These are phyloP conservation scores for Autographa gamma DNA, from an alignment of 2,888 invertebrate genomes.

Conservation along the genomic window DNA sequence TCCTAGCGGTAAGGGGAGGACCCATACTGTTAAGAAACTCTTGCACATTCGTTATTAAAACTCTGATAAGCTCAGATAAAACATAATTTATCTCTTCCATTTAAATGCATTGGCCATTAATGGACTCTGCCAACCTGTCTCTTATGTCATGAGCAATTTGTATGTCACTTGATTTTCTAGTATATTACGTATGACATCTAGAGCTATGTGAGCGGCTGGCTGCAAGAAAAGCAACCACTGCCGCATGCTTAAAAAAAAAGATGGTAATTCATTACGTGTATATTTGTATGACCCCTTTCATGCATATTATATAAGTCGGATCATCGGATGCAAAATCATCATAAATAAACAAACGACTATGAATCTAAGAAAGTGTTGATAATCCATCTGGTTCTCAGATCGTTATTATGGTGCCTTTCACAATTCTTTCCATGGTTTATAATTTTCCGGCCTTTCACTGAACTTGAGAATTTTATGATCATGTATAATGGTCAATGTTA, in stretches of 20 bases:
- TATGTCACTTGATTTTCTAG: slow-evolving; percentile 28
- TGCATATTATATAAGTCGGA: slow-evolving; percentile 32
- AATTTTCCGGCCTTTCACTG: slow-evolving; percentile 76
- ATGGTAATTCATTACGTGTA: slow-evolving; percentile 13
- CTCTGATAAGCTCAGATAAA: neutral
- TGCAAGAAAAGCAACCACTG: slow-evolving; percentile 12
- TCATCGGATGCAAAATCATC: slow-evolving; percentile 44
- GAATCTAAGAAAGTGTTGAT: slow-evolving; percentile 77
- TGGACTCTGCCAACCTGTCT: slow-evolving; percentile 16
- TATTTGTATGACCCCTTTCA: slow-evolving; percentile 37
- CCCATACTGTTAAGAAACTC: slow-evolving; percentile 27
- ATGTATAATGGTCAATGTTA: slow-evolving; percentile 42
- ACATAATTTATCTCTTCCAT: neutral
- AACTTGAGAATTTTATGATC: slow-evolving; percentile 47
- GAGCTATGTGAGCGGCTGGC: slow-evolving; percentile 38
- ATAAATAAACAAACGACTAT: slow-evolving; percentile 54
- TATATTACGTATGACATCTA: slow-evolving; percentile 32
- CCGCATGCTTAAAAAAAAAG: slow-evolving; percentile 27
- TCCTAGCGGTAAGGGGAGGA: slow-evolving; percentile 4
- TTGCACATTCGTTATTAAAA: neutral
- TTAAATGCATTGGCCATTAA: slow-evolving; percentile 22
- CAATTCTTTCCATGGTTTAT: slow-evolving; percentile 69
- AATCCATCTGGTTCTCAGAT: slow-evolving; percentile 66
- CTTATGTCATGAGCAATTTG: slow-evolving; percentile 27
- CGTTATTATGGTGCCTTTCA: slow-evolving; percentile 75